These are phyloP conservation scores for Enteromius viviparus DNA, from an alignment of 2,797 vertebrate genomes.

Conservation along the genomic window DNA sequence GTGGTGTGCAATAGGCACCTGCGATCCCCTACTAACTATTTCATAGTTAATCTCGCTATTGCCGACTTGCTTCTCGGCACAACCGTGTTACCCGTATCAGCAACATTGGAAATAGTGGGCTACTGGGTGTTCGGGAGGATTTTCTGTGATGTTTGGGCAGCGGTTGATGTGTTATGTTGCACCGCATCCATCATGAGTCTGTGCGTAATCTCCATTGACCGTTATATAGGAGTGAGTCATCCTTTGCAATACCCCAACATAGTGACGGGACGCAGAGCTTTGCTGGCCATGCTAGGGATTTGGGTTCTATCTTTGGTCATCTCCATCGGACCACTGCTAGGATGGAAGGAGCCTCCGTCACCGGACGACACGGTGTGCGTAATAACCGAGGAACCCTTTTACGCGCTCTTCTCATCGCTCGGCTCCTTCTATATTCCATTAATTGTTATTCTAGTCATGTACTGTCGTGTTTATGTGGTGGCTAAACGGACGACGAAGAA, in stretches of 20 bases:
- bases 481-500: constrained; percentile 55
- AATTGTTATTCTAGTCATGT: constrained; percentile 58
- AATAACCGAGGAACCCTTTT: constrained; percentile 60
- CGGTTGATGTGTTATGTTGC: constrained; percentile 54
- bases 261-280: constrained; percentile 56
- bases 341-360: constrained; percentile 59
- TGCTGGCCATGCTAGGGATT: constrained; percentile 50
- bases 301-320: constrained; percentile 55
- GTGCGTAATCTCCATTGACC: constrained; percentile 58
- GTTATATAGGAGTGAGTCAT: constrained; percentile 60
- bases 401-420: constrained; percentile 61
- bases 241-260: constrained; percentile 57
- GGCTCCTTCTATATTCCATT: constrained; percentile 62
- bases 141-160: constrained; percentile 56
- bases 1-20: constrained; percentile 52
- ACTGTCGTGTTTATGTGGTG: constrained; percentile 60
- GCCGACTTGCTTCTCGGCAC: constrained; percentile 53
- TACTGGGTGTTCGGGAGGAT: constrained; percentile 54
- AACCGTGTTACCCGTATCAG: constrained; percentile 52
- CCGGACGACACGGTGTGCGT: constrained; percentile 49
- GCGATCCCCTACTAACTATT: constrained; percentile 50
- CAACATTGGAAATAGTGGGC: constrained; percentile 45
- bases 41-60: constrained; percentile 54
- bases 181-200: constrained; percentile 58
- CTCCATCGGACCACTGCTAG: constrained; percentile 56